phyloP scores from a whole-genome alignment of 1,140 invertebrate genomes.

The Drosophila kurseongensis region DNA sequence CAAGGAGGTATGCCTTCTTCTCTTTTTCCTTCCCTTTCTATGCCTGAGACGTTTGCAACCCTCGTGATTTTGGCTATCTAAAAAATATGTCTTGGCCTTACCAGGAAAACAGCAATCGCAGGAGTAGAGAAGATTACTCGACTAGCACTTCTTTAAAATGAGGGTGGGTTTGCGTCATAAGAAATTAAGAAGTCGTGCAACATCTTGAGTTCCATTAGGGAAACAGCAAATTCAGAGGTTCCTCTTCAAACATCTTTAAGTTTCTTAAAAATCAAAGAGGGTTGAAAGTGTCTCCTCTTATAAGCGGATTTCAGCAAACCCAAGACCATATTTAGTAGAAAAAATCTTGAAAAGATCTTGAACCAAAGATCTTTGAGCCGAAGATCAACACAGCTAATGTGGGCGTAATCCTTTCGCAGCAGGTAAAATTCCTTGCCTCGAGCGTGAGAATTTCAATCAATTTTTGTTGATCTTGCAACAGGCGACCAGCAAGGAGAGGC shows the following conservation, averaged over 20 bases:
- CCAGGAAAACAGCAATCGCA: conserved; percentile 46
- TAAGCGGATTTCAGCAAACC: conserved; percentile 52
- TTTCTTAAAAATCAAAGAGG: conserved; percentile 24
- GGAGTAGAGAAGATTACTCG: conserved; percentile 27
- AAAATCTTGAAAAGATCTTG: conserved; percentile 2
- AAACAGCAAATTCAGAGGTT: conserved; percentile 12
- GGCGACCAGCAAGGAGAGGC: conserved; percentile 43
- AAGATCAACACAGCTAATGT: conserved; percentile 29
- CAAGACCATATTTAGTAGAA: not conserved
- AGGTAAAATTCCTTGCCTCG: conserved; percentile 49
- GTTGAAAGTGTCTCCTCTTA: conserved; percentile 47
- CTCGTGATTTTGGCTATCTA: conserved; percentile 4
- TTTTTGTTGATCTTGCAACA: conserved; percentile 54
- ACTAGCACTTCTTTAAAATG: not conserved
- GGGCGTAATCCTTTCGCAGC: conserved; percentile 55
- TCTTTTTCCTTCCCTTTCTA: not conserved
- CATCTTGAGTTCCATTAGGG: conserved; percentile 18
- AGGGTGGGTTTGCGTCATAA: conserved; percentile 29
- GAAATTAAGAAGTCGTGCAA: conserved; percentile 21
- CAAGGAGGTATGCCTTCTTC: conserved; percentile 18
- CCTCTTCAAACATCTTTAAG: not conserved
- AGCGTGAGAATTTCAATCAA: conserved; percentile 59
- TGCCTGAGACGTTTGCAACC: conserved; percentile 17
- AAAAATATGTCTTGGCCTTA: conserved; percentile 39
- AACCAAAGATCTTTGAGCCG: not conserved